Percentiles rank a stretch among this genome's conserved stretches.
Conservation (phyloP, 1,140 invertebrate genomes). For the Lutraria rhynchaena region DNA sequence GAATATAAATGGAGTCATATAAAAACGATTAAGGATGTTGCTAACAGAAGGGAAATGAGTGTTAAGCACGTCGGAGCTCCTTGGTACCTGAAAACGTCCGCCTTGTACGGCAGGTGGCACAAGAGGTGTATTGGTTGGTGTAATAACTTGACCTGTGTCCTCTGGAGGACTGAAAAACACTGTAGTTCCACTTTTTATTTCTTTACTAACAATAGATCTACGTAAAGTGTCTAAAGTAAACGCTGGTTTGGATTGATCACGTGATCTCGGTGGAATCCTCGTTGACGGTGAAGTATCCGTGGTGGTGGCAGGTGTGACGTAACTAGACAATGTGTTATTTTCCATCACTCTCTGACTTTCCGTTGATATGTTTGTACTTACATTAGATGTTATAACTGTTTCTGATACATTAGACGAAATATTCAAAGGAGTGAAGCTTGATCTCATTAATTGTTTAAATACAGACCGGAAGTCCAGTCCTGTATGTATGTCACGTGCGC, state of each 20-base stretch:
- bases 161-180: slow-evolving; percentile 8
- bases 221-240: slow-evolving; percentile 25
- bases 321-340: too few relatives aligned
- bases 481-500: too few relatives aligned
- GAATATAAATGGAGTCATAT: slow-evolving; percentile 51
- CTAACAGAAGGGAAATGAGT: slow-evolving; percentile 58
- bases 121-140: neutral
- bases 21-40: slow-evolving; percentile 56
- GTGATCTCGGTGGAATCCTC: neutral
- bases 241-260: too few relatives aligned
- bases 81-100: neutral
- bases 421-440: too few relatives aligned
- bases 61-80: slow-evolving; percentile 28
- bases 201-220: slow-evolving; percentile 23
- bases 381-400: too few relatives aligned
- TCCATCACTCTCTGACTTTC: too few relatives aligned
- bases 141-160: neutral
- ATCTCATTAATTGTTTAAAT: too few relatives aligned
- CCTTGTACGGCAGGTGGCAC: neutral
- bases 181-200: slow-evolving; percentile 5
- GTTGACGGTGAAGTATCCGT: too few relatives aligned
- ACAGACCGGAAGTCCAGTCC: too few relatives aligned
- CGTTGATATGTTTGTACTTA: too few relatives aligned
- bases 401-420: too few relatives aligned
- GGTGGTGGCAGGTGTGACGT: too few relatives aligned